Evolutionary conservation across 2,888 invertebrate species (phyloP), one percentile per base, ranked within the genome.

Genomic region (Lomographa bimaculata): DNA sequence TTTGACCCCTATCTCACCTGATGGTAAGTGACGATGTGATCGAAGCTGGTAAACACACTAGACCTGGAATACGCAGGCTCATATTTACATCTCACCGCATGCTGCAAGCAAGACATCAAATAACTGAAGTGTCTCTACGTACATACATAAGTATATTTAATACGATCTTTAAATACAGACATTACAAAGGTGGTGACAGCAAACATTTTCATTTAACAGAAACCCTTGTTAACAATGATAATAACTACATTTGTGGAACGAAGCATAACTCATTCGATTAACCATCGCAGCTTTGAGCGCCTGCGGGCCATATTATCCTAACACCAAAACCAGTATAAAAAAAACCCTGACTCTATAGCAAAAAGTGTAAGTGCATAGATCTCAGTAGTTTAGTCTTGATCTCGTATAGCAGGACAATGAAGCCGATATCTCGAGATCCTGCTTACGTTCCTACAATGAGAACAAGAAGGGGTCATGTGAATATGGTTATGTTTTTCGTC

Each of bases 191-290:
- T 64, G 65, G 54, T 65, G 71, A 73, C 71, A 67, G 57, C 55
- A 66, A 71, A 76, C 74, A 71, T 74, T 78, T 78, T 61, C 71
- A 79, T 79, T 78, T 78, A 65, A 53, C 59, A 67, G 64, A 69
- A 72, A 69, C 64, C 60, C 60, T 70, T 60, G 71, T 74, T 73
- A 77, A 71, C 69, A 58, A 73, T 70, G 67, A 77, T 78, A n/a
- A n/a, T n/a, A 83, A 80, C 80, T 75, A 71, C 74, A 75, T 72
- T 70, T 66, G 60, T 52, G 54, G 75, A 75, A 86, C 80, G 71
- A 83, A 76, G 77, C 86, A 79, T 85, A 85, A 82, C 85, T 86
- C 83, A 87, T 86, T 85, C 73, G 79, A 83, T 87, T 86, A 82
- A 79, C 57, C 56, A 61, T 61, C 33, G 50, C 51, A 53, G 70